Evolutionary conservation across 2,113 vertebrate species (phyloP), one percentile per base, ranked within the genome.

Genomic region (Corythoichthys haematopterus): DNA sequence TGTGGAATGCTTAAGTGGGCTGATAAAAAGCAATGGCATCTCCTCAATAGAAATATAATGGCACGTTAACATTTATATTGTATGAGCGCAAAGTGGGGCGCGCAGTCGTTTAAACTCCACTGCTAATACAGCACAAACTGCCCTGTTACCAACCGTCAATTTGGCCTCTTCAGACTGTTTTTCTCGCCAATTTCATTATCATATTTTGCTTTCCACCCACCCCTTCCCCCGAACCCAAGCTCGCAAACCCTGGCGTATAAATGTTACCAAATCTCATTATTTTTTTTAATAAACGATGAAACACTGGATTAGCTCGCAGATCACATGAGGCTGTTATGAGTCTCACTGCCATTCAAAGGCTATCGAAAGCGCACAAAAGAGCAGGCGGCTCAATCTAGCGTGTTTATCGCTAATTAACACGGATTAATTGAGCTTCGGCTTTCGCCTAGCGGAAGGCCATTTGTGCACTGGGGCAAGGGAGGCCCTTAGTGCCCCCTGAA

Each of bases 331-430:
- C 48, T 11, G 1, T 76, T 72, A 72, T 69, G 72, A 66, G 78
- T 74, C 55, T 64, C 20, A 67, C 71, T 64, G 61, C 48, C 68
- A 83, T 75, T 51, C 73, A 66, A 71, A 73, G 68, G 72, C 88
- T 85, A 87, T 85, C 83, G 64, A 70, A 70, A 48, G 36, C 51
- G 36, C 33, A 65, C 14, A 77, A 55, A 71, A 71, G 66, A 79
- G 62, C 78, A 76, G 84, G 74, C 46, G 78, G 76, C 65, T 79
- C 64, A 80, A 85, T 86, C 75, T 70, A 72, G 46, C 64, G 68
- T 78, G 77, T 88, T 88, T 85, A 89, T 87, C 83, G 71, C 82
- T 89, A 86, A 90, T 91, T 90, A 91, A 85, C 74, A 76, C 61
- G n/a, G 72, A 85, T 88, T 87, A 85, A 79, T 87, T 91, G 80